Base-by-base conservation (phyloP, 2,888 invertebrate genomes). In the Abscondita cerata region DNA sequence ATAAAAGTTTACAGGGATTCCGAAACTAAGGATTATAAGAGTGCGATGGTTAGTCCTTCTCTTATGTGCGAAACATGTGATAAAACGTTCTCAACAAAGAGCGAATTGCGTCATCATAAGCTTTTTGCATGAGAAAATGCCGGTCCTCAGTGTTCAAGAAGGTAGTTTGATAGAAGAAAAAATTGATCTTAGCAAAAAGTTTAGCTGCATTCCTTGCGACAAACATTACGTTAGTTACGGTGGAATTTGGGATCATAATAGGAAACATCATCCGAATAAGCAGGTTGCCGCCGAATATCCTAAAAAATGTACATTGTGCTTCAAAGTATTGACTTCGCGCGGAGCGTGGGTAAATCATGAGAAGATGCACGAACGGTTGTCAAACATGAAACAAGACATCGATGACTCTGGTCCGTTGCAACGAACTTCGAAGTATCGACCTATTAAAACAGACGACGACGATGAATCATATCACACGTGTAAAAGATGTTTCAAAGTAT, bases 1-100 rank as follows among this genome's bases (percentile, higher is more conserved):
- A 83, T 88, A 1, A 89, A 89, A 70, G 83, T 89, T 50, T 89
- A 86, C 72, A 85, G 87, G 68, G 88, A 88, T 51, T 85, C 88
- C 0, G 84, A 86, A 70, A 86, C 86, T 50, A 77, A 86, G 40
- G 81, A 84, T 0, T 86, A 87, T 66, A 85, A 84, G 64, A 84
- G 84, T 9, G 82, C 84, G 40, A 82, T 84, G 69, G 67, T 76
- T 3, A 86, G 85, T 66, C 83, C 85, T 81, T 81, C 1, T 75
- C 76, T 1, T 75, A 79, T 58, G n/a, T 65, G 65, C 1, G 73
- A 80, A 1, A 80, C 84, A 20, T 89, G 89, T 70, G 83, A 86
- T 51, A 82, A 85, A 62, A 81, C 82, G 11, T 88, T 89, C 71
- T 84, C 83, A 67, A 84, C 83, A 8, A 73, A 76, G 52, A 73